These are phyloP conservation scores for Eupithecia tripunctaria DNA, from an alignment of 2,888 invertebrate genomes.

Conservation along the genomic window DNA sequence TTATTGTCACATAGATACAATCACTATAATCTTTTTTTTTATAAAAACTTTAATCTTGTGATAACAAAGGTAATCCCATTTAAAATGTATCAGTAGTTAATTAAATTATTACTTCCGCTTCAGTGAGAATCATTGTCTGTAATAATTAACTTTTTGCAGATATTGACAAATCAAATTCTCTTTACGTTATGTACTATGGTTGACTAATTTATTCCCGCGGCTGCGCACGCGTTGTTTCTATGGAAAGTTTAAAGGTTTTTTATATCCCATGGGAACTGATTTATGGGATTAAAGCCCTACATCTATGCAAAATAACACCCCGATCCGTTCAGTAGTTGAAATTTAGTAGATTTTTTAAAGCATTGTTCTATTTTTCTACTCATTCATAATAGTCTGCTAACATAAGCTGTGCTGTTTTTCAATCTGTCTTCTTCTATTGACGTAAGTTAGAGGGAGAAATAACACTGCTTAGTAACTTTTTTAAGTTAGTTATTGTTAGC, in stretches of 20 bases:
- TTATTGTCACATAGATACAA: slow-evolving; percentile 1
- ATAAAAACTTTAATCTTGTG: not conserved
- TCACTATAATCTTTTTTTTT: not conserved
- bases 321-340: not conserved
- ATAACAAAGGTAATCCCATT: slow-evolving; percentile 13
- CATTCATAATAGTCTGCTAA: too few relatives aligned
- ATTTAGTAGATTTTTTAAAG: too few relatives aligned
- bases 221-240: not conserved
- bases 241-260: not conserved
- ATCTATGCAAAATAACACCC: not conserved
- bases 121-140: slow-evolving; percentile 21
- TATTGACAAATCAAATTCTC: slow-evolving; percentile 12
- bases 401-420: too few relatives aligned
- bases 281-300: not conserved
- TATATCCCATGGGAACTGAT: not conserved
- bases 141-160: slow-evolving; percentile 4
- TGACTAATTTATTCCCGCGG: not conserved
- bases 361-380: too few relatives aligned
- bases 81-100: slow-evolving; percentile 8
- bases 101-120: slow-evolving; percentile 23
- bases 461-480: too few relatives aligned
- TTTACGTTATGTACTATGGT: not conserved
- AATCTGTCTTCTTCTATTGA: too few relatives aligned
- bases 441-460: too few relatives aligned
- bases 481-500: too few relatives aligned